phyloP scores from a whole-genome alignment of 2,113 vertebrate species.

The Pomatostomus ruficeps region DNA sequence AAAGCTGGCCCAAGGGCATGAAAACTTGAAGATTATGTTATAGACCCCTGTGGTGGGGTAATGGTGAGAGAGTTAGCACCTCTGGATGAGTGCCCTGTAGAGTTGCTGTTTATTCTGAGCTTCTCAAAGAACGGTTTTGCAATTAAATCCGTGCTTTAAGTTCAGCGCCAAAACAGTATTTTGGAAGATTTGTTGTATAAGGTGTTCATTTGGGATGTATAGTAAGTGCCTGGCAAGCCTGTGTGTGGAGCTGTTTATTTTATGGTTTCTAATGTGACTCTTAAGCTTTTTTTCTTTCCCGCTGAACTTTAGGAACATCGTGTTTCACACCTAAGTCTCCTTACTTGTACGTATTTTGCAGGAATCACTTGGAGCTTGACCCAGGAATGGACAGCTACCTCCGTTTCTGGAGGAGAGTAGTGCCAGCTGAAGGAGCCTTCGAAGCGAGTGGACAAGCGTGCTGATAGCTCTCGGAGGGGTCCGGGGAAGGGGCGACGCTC shows the following conservation, averaged over 20 bases:
- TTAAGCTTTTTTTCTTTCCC: not conserved
- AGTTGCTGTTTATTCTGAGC: not conserved
- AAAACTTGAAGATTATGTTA: constrained; percentile 40
- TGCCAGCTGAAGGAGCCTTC: constrained; percentile 55
- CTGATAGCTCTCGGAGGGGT: constrained; percentile 2
- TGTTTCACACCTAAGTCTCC: not conserved
- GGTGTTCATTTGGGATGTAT: not conserved
- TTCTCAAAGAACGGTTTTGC: not conserved
- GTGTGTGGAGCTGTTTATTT: not conserved
- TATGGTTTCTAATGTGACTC: not conserved
- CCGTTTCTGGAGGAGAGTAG: constrained; percentile 60
- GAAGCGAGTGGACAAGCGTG: not conserved
- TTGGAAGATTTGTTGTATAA: not conserved
- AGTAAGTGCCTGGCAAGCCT: not conserved
- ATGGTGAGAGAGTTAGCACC: constrained; percentile 59
- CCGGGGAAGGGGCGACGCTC: not conserved
- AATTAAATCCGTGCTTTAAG: not conserved
- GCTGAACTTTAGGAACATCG: not conserved
- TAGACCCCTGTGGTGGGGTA: constrained; percentile 51
- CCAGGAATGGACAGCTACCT: constrained; percentile 69
- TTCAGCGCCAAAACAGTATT: not conserved
- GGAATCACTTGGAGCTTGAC: not conserved
- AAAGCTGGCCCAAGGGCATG: constrained; percentile 29
- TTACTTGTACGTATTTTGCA: constrained; percentile 4
- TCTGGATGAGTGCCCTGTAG: not conserved